Base-by-base conservation (phyloP, 2,888 invertebrate genomes). In the Drosophila koepferae region DNA sequence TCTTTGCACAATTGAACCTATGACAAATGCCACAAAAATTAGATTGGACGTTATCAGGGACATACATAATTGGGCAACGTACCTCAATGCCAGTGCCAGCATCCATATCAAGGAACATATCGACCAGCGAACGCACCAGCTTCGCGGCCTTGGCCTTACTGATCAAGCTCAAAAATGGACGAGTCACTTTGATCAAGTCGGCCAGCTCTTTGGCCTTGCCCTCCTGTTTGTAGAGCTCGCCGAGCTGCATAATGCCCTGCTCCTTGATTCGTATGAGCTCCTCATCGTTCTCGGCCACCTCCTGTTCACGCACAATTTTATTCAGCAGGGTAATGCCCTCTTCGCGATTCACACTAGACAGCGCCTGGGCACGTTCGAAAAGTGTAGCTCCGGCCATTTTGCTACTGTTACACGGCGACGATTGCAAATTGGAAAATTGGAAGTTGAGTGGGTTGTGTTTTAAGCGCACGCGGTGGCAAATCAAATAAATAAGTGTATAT, bases 61-160 rank as follows among this genome's bases (percentile, higher is more conserved):
- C 28, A 4, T 2, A 40, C 16, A 38, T 10, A 41, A 28, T 16
- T 62, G 7, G 3, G 8, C 12, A 10, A 79, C 81, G 53, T 23
- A 92, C 91, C 94, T 99, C 99, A 77, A 98, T 98, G 61, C 99
- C 99, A 78, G 98, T 98, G 58, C 97, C 97, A 76, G 98, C 98
- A 93, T 99, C 99, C 94, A 99, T 95, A 92, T 99, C 99, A 84
- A 99, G 94, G 94, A 99, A 99, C 94, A 98, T 96, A 93, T 99
- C 99, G 14, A 99, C 99, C 84, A 99, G 94, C 28, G 98, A 97
- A 77, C 99, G 95, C 10, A 99, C 99, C 89, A 99, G 94, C 94
- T 99, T 99, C 1, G 99, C 99, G 61, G 99, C 99, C 94, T 99
- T 99, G 41, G 99, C 99, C 94, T 99, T 99, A 93, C 99, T 99